Percentiles rank a stretch among this genome's conserved stretches.
These are phyloP conservation scores for Caradrina clavipalpis DNA, from an alignment of 2,888 invertebrate genomes.

Conservation along the genomic window DNA sequence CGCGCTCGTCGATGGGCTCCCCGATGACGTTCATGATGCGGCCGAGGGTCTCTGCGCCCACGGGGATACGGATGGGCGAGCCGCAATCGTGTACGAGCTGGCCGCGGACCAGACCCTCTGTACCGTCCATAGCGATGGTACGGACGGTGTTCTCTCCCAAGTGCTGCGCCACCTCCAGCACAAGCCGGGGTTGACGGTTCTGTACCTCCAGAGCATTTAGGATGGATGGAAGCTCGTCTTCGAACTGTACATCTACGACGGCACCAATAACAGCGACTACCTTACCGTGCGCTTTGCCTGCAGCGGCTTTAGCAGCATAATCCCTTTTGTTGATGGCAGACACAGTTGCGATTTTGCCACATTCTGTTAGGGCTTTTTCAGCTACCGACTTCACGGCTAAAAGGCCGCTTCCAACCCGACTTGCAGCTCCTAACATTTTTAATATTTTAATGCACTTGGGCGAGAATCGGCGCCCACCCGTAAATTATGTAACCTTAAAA, in stretches of 20 bases:
- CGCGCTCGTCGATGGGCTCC: slow-evolving; percentile 96
- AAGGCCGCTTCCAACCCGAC: slow-evolving; percentile 91
- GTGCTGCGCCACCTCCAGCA: slow-evolving; percentile 98
- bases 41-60: slow-evolving; percentile 97
- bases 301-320: slow-evolving; percentile 83
- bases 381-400: slow-evolving; percentile 91
- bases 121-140: slow-evolving; percentile 98
- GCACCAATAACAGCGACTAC: slow-evolving; percentile 99
- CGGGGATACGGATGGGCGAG: slow-evolving; percentile 97
- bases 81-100: slow-evolving; percentile 96
- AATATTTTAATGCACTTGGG: slow-evolving; percentile 73
- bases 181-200: slow-evolving; percentile 94
- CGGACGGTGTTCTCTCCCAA: slow-evolving; percentile 97
- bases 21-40: slow-evolving; percentile 98
- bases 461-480: slow-evolving; percentile 75
- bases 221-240: slow-evolving; percentile 97
- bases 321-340: slow-evolving; percentile 82
- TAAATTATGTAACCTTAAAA: slow-evolving; percentile 87
- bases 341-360: slow-evolving; percentile 89
- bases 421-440: slow-evolving; percentile 92
- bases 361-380: slow-evolving; percentile 91
- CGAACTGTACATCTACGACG: slow-evolving; percentile 99
- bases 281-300: slow-evolving; percentile 89
- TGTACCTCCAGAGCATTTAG: slow-evolving; percentile 98
- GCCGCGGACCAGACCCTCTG: slow-evolving; percentile 98